A percentile compares a stretch with the other conserved stretches of the same genome.
These are phyloP conservation scores for Macrophya annulata DNA, from an alignment of 2,888 invertebrate species.

Conservation along the genomic window DNA sequence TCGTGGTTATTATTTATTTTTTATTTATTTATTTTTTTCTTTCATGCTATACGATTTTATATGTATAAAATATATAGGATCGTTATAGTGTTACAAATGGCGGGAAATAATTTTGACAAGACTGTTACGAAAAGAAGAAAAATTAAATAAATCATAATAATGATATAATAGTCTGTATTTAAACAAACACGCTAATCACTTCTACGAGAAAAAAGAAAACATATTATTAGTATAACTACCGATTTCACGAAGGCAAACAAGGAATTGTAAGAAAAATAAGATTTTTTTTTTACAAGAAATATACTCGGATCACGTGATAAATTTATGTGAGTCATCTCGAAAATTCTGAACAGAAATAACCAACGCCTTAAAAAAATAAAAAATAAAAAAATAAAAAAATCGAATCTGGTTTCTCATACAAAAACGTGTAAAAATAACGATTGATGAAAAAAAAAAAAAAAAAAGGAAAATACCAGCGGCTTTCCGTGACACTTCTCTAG, in stretches of 20 bases:
- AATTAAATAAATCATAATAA: background rate
- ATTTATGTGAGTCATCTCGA: background rate
- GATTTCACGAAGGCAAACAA: background rate
- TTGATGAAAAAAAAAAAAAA: background rate
- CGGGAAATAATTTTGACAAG: background rate
- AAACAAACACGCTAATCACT: conserved; percentile 33
- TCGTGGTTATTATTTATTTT: background rate
- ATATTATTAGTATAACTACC: conserved; percentile 1
- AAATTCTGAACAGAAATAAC: background rate
- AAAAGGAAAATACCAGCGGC: background rate
- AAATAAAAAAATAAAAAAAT: too few relatives aligned
- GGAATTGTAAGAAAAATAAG: conserved; percentile 35
- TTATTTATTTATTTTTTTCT: background rate
- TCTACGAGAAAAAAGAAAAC: conserved; percentile 12
- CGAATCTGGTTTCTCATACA: background rate
- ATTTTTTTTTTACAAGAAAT: conserved; percentile 2
- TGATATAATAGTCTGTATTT: background rate
- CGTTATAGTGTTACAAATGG: background rate
- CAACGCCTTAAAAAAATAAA: background rate
- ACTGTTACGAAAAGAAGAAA: conserved; percentile 8
- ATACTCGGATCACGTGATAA: background rate
- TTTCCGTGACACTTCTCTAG: background rate
- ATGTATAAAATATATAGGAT: background rate
- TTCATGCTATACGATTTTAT: background rate
- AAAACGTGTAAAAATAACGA: background rate